Percentiles rank a stretch among this genome's conserved stretches.
phyloP scores from a whole-genome alignment of 2,797 vertebrate species.

The Dallia pectoralis region DNA sequence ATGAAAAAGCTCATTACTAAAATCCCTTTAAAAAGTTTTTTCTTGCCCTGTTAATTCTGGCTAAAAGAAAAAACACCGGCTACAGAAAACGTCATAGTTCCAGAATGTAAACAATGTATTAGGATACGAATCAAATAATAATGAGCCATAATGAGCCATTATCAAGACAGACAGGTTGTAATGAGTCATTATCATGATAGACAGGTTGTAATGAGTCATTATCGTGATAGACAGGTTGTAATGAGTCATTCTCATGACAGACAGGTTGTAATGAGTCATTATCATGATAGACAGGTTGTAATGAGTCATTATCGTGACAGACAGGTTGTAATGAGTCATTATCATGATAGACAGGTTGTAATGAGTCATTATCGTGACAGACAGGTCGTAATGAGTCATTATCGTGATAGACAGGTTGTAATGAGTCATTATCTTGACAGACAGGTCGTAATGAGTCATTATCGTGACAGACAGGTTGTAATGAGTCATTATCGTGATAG shows the following conservation, averaged over 20 bases:
- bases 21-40: neutral
- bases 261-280: neutral
- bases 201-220: neutral
- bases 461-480: neutral
- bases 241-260: too few relatives aligned
- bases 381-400: neutral
- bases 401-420: neutral
- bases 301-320: neutral
- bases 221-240: neutral
- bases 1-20: slow-evolving; percentile 1
- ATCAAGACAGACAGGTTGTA: neutral
- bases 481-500: neutral
- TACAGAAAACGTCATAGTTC: neutral
- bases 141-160: neutral
- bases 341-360: neutral
- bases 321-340: neutral
- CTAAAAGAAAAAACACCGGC: neutral
- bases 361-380: neutral
- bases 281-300: too few relatives aligned
- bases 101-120: slow-evolving; percentile 19
- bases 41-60: neutral
- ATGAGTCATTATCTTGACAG: neutral
- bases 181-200: too few relatives aligned
- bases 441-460: neutral
- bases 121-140: slow-evolving; percentile 25